Evolutionary conservation across 2,797 vertebrate species (phyloP), one percentile per base, ranked within the genome.

Genomic region (Clarias fuscus): DNA sequence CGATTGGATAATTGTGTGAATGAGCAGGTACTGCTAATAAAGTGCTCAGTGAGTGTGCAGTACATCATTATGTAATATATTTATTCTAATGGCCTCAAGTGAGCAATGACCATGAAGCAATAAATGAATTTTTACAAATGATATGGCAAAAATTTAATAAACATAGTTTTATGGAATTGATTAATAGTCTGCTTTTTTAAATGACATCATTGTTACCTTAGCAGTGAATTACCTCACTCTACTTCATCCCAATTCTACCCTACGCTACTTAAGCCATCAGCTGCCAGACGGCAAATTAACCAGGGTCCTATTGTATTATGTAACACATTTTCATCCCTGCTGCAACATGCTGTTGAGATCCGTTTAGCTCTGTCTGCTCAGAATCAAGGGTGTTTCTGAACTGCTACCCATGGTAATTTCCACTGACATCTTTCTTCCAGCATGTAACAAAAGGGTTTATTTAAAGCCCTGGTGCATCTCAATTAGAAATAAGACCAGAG

Each of bases 331-430:
- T 82, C 72, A 82, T 56, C 59, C 33, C 75, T 84, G 61, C 68
- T 18, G 59, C 30, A 53, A 61, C 56, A 77, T 76, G 85, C 58
- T 85, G 62, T 70, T 84, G 71, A 53, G 61, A 73, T 82, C 82
- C 43, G 37, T 83, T 88, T 70, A n/a, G 77, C 58, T 82, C 82
- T 84, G 83, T 89, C 84, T 85, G 89, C 89, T 89, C 82, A 61
- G 86, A 70, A 88, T 86, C 88, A 84, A 72, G 91, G 89, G 86
- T 90, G 90, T 91, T 88, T 61, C 86, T 88, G 89, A 92, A 89
- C 90, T 90, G 93, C 91, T 93, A 92, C 90, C 91, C 90, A 88
- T 92, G 90, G 91, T 94, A 92, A 94, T 95, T 93, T 94, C 91
- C 93, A 92, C 90, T 91, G 93, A 90, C 91, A 93, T 90, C 91